Base-by-base conservation (phyloP, 2,888 invertebrate species). In the Tenthredo amoena region DNA sequence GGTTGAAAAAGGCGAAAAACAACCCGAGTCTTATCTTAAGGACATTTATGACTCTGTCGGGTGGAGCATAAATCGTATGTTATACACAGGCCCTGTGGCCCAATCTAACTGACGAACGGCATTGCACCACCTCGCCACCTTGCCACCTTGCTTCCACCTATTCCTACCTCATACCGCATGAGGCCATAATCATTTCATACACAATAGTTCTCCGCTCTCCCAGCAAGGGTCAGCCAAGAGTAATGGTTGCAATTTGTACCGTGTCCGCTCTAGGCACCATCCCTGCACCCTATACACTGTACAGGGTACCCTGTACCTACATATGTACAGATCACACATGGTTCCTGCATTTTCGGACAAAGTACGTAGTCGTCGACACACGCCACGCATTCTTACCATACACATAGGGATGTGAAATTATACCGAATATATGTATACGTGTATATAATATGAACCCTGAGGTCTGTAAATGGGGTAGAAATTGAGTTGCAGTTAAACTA, bases 241-340 rank as follows among this genome's bases (percentile, higher is more conserved):
- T 92, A 92, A 92, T 92, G 92, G 92, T 88, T 83, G 92, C 91
- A 92, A 92, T 92, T 92, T 92, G 92, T 92, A 92, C 88, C 90
- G 26, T 81, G 81, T 81, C 81, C 81, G 81, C 58, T 87, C 89
- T 90, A 88, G 87, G 89, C 89, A 89, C 90, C 90, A 90, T 90
- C 91, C 90, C 86, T 88, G 87, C 77, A 87, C 87, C 87, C 90
- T 89, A 89, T 90, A 89, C 89, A 89, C 91, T 89, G 89, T 89
- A 88, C 89, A 89, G 91, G 89, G 88, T 88, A 89, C 90, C 87
- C 82, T 77, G 83, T 83, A 12, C 76, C 37, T n/a, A 12, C 15
- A 10, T 9, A n/a, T 37, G 7, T 12, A 37, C 37, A 26, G 21
- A 26, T n/a, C 47, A 58, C 50, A 82, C 37, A 72, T 34, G 43